These are phyloP conservation scores for Noctua janthe DNA, from an alignment of 2,888 invertebrate genomes.

Conservation along the genomic window DNA sequence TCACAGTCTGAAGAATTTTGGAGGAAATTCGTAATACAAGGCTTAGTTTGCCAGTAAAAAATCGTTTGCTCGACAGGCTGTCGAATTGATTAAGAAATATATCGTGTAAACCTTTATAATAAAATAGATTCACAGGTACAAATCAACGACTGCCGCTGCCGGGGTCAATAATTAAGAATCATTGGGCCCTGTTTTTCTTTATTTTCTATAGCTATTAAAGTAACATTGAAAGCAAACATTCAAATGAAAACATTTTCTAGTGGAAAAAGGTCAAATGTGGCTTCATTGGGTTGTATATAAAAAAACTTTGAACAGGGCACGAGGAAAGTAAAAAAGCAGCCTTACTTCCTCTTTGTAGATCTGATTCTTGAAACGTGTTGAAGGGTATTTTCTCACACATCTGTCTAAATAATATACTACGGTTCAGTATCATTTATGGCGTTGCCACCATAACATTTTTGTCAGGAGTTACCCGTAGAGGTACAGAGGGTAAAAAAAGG, in stretches of 20 bases:
- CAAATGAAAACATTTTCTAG: constrained; percentile 13
- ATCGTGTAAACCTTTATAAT: too few species aligned
- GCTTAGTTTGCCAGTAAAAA: too few species aligned
- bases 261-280: constrained; percentile 2
- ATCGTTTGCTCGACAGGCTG: too few species aligned
- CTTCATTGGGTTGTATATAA: background rate
- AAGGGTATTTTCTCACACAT: background rate
- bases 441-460: too few species aligned
- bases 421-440: background rate
- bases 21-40: too few species aligned
- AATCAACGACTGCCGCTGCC: too few species aligned
- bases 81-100: too few species aligned
- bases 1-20: too few species aligned
- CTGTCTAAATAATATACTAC: background rate
- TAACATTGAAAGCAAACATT: background rate
- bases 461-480: background rate
- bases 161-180: background rate
- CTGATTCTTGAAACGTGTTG: background rate
- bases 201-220: background rate
- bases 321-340: background rate
- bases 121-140: too few species aligned
- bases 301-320: constrained; percentile 5
- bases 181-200: background rate
- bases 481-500: too few species aligned
- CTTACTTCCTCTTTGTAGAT: background rate